Evolutionary conservation across 2,797 vertebrate species (phyloP), one percentile per base, ranked within the genome.

Genomic region (Parauchenoglanis punctatus): DNA sequence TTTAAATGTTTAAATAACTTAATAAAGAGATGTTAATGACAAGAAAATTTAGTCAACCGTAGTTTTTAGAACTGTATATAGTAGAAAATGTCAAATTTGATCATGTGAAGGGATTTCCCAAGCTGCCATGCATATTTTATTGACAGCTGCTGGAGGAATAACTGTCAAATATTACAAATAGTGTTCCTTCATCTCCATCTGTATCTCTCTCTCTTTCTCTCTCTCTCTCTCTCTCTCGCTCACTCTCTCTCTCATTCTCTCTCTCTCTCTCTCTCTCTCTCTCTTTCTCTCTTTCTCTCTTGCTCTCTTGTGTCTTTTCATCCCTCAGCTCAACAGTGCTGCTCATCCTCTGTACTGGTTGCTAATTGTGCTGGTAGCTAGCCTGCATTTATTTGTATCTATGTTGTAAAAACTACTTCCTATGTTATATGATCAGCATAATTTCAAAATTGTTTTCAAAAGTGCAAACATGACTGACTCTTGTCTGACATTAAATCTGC

Each of bases 141-240:
- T 78, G 85, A 86, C 76, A 67, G 83, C 78, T 76, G 82, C 63
- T 67, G 63, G 63, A 83, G 81, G 46, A 83, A 46, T 31, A 68
- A 40, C 46, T 80, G 75, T 86, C 59, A 84, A 72, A 46, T 49
- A 67, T 67, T 67, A 83, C 81, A 83, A 83, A 83, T 68, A 52
- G 63, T 52, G 49, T 83, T 49, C 25, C 46, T 59, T 63, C 61
- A 35, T 86, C 81, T 80, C 72, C 59, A 56, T 78, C 72, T 86
- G 58, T 81, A 63, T 81, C 31, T 72, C 65, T 81, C 77, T 88
- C 67, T 81, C 49, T 46, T 40, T 73, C 70, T 46, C 46, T 77
- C 46, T 77, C 75, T 77, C 75, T 77, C 49, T 77, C 75, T 77
- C 73, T 76, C 23, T 52, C 72, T 72, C 13, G 18, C 67, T 70